Percentiles rank a stretch among this genome's conserved stretches.
Conservation (phyloP, 2,113 vertebrate genomes). For the Alethe castanea region DNA sequence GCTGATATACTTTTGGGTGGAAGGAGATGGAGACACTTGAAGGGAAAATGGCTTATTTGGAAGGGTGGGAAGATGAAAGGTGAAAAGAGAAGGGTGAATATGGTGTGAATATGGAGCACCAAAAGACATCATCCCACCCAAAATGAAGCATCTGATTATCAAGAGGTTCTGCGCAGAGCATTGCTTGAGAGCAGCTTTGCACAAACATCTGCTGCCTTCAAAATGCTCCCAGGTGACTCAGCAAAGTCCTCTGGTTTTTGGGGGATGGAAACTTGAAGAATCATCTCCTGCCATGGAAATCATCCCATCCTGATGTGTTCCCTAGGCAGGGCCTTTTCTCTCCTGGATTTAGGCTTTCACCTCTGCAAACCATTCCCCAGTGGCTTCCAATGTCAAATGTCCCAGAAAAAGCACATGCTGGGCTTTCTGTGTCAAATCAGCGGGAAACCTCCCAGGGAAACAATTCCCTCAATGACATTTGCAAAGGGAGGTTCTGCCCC, state of each 20-base stretch:
- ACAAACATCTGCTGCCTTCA: background rate
- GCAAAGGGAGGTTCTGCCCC: background rate
- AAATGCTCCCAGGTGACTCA: background rate
- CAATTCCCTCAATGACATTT: background rate
- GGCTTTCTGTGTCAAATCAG: background rate
- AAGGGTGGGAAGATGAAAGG: background rate
- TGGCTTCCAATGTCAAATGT: background rate
- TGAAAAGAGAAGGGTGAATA: background rate
- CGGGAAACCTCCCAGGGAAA: rapidly evolving
- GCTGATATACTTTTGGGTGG: background rate
- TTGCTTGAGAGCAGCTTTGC: background rate
- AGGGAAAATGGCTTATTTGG: background rate
- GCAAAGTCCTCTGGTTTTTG: background rate
- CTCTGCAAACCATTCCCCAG: background rate
- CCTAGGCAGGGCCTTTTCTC: background rate
- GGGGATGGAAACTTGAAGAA: background rate
- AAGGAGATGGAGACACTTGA: background rate
- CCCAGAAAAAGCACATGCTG: background rate
- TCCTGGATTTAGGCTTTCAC: background rate
- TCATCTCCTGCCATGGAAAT: background rate
- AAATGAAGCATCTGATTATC: background rate
- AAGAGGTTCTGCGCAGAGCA: rapidly evolving
- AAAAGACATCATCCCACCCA: background rate
- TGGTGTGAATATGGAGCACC: background rate
- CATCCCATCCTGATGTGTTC: background rate